Evolutionary conservation across 2,797 vertebrate species (phyloP).

Genomic region (Telmatherina bonti): DNA sequence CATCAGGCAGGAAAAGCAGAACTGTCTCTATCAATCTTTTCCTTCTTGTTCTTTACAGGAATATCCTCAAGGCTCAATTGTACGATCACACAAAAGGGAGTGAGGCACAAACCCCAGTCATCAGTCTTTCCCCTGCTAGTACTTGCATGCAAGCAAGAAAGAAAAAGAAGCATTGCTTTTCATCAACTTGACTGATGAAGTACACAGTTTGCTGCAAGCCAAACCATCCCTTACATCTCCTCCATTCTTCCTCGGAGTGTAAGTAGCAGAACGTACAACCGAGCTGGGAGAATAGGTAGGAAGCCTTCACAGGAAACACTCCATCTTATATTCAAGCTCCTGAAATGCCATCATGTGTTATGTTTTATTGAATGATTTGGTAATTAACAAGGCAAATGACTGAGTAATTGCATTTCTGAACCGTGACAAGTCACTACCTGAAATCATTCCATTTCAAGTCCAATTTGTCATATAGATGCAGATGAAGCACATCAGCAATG

Average conservation of each 20-base stretch:
- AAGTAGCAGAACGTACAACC: conserved; percentile 20
- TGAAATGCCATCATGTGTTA: background rate
- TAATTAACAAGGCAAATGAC: conserved; percentile 2
- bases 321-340: conserved; percentile 24
- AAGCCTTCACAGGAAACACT: conserved; percentile 33
- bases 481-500: conserved; percentile 3
- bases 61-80: background rate
- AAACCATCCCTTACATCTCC: conserved; percentile 42
- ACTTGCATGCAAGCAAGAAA: conserved; percentile 1
- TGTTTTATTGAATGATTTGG: background rate
- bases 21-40: too few relatives aligned
- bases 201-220: conserved; percentile 31
- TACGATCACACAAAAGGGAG: conserved; percentile 5
- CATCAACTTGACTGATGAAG: conserved; percentile 38
- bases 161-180: conserved; percentile 10
- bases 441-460: background rate
- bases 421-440: too few relatives aligned
- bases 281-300: conserved; percentile 25
- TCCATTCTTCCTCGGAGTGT: conserved; percentile 30
- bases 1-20: too few relatives aligned
- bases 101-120: background rate
- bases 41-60: background rate
- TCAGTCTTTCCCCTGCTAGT: background rate
- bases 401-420: background rate
- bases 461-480: conserved; percentile 6